Evolutionary conservation across 2,888 invertebrate genomes (phyloP), one percentile per base, ranked within the genome.

Genomic region (Cheilosia vulpina): DNA sequence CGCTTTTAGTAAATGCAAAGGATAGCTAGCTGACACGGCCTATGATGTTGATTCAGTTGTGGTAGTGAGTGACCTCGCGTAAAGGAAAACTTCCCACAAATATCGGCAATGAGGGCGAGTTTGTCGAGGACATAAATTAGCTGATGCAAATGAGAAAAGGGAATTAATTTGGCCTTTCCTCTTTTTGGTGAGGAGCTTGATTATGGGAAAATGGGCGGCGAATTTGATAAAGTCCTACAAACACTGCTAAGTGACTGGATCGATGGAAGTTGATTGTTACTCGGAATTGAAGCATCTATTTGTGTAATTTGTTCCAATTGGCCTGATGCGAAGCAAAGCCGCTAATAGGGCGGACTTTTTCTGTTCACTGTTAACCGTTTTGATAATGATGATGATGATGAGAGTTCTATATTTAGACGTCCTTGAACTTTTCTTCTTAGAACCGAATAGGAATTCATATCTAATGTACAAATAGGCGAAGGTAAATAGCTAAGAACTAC

Each of bases 131-230:
- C 27, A 27, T 27, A 27, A 45, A 69, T 34, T 31, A 50, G 38
- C 47, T 69, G 19, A 69, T 55, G 68, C 17, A 55, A 68, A 55
- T 68, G 41, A 17, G n/a, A 13, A 17, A 58, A 58, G 38, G 17
- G 27, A 50, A 24, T 60, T 57, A 57, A 45, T 31, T 47, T 69
- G 24, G 21, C 9, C 13, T 34, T 31, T 9, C 19, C 19, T 52
- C 31, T 45, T 45, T 15, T 6, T 52, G 6, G 4, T 13, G 13
- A 45, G 69, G n/a, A 19, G 53, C 53, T 53, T 77, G 53, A 77
- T 77, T 77, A 69, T 62, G 45, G 27, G 68, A 55, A 38, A 77
- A 38, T 62, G 68, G 34, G 34, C 4, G 27, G n/a, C 9, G 43
- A 52, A 53, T 43, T 68, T 76, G 34, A 24, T 24, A 31, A 66